These are phyloP conservation scores for Onchidella celtica DNA, from an alignment of 2,888 invertebrate genomes.

Conservation along the genomic window DNA sequence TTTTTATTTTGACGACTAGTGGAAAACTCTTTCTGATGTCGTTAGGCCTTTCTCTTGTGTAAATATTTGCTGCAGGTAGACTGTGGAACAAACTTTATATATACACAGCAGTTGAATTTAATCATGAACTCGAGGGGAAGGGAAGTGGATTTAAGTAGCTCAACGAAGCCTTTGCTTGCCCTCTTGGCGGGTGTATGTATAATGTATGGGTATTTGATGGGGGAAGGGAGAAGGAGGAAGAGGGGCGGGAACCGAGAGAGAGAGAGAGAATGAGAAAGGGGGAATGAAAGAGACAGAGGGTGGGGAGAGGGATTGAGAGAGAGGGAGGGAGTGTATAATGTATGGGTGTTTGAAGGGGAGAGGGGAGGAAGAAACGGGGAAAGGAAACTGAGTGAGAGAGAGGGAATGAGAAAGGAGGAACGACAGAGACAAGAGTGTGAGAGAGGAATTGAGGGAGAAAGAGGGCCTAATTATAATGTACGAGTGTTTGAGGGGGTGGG, in stretches of 20 bases:
- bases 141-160: too few relatives aligned
- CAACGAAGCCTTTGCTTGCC: not conserved
- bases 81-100: too few relatives aligned
- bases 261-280: slow-evolving; percentile 38
- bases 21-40: too few relatives aligned
- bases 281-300: not conserved
- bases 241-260: slow-evolving; percentile 13
- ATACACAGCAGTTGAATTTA: too few relatives aligned
- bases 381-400: not conserved
- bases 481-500: not conserved
- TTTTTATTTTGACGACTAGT: too few relatives aligned
- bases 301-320: not conserved
- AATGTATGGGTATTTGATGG: not conserved
- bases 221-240: not conserved
- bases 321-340: not conserved
- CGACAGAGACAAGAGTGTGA: not conserved
- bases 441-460: not conserved
- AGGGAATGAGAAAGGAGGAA: not conserved
- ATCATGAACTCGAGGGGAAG: too few relatives aligned
- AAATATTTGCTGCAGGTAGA: too few relatives aligned
- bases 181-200: not conserved
- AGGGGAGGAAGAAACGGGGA: not conserved
- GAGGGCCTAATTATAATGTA: not conserved
- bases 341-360: not conserved
- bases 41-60: too few relatives aligned